These are phyloP conservation scores for Neodiprion virginianus DNA, from an alignment of 1,140 invertebrate species.

Conservation along the genomic window DNA sequence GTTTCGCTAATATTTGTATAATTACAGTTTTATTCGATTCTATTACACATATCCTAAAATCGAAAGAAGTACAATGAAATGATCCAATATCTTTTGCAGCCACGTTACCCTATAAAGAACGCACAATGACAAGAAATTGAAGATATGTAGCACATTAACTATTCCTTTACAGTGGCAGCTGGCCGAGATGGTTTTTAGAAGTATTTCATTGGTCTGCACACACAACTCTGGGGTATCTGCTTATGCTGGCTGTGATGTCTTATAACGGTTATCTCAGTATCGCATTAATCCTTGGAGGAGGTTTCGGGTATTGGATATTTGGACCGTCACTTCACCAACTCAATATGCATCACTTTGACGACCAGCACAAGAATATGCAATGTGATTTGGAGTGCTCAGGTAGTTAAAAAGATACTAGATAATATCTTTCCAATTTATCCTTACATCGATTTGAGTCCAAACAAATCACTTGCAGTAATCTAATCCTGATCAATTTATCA, in stretches of 20 bases:
- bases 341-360: conserved; percentile 41
- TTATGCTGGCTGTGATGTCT: conserved; percentile 92
- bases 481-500: no score
- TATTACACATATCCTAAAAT: no score
- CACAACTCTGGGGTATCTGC: conserved; percentile 74
- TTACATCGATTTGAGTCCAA: no score
- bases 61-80: no score
- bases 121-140: no score
- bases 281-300: conserved; percentile 77
- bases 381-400: conserved; percentile 51
- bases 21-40: no score
- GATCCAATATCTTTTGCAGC: no score
- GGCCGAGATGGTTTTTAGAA: conserved; percentile 47
- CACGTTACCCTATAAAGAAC: no score
- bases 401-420: conserved; percentile 24
- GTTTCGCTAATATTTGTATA: background rate
- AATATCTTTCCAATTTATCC: no score
- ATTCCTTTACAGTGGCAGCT: conserved; percentile 35
- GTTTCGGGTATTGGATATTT: conserved; percentile 75
- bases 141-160: background rate
- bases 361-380: conserved; percentile 31
- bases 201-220: conserved; percentile 57
- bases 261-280: conserved; percentile 85
- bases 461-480: no score
- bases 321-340: conserved; percentile 48